Conservation (phyloP, 1,140 invertebrate genomes). For the Lepidurus packardi region DNA sequence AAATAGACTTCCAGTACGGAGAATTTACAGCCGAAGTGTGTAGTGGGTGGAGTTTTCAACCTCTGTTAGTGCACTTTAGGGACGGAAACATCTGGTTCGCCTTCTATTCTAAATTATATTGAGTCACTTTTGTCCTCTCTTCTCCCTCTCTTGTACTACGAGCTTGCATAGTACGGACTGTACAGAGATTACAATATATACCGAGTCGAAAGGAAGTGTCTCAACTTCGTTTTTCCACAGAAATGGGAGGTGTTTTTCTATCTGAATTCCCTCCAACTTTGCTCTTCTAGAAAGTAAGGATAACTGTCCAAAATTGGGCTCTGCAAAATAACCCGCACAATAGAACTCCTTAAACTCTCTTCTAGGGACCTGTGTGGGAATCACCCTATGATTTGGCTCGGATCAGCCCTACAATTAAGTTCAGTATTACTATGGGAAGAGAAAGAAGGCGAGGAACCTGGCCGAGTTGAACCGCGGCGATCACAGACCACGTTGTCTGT, state of each 20-base stretch:
- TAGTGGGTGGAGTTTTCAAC: background rate
- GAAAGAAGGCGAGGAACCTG: background rate
- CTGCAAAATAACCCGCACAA: background rate
- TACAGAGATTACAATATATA: too few relatives aligned
- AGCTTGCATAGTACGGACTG: too few relatives aligned
- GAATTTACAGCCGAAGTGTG: background rate
- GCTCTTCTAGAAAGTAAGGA: too few relatives aligned
- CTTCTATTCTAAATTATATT: conserved; percentile 2
- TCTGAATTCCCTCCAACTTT: too few relatives aligned
- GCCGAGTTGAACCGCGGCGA: conserved; percentile 1
- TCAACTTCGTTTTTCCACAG: too few relatives aligned
- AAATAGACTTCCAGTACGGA: background rate
- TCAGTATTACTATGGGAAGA: background rate
- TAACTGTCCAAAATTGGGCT: background rate
- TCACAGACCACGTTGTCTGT: conserved; percentile 6
- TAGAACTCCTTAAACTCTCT: background rate
- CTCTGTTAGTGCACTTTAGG: background rate
- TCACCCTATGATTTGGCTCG: conserved; percentile 17
- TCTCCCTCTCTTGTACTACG: background rate
- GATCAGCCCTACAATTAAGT: conserved; percentile 14
- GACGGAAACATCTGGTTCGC: conserved; percentile 14
- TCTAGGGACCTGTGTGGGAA: background rate
- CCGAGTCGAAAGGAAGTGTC: too few relatives aligned
- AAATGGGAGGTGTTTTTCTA: too few relatives aligned
- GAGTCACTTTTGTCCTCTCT: background rate